A percentile compares a stretch with the other conserved stretches of the same genome.
These are phyloP conservation scores for Vimba vimba DNA, from an alignment of 2,113 vertebrate genomes.

Conservation along the genomic window DNA sequence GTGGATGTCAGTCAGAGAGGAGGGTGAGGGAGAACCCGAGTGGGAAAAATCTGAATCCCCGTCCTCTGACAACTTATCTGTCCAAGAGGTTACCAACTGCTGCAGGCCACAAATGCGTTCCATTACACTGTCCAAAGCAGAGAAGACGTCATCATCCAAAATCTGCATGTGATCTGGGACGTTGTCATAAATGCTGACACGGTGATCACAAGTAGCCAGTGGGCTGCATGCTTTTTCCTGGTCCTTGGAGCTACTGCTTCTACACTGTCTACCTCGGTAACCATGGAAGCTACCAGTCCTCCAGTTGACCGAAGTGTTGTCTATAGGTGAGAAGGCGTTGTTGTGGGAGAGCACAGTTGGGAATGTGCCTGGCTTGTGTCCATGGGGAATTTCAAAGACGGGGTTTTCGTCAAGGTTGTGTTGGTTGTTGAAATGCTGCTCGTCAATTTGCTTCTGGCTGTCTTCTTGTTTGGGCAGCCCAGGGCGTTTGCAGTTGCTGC, in stretches of 20 bases:
- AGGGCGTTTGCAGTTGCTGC: constrained; percentile 71
- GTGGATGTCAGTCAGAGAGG: constrained; percentile 74
- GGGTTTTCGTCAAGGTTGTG: constrained; percentile 59
- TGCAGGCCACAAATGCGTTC: constrained; percentile 82
- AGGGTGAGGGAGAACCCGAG: constrained; percentile 70
- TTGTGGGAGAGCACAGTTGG: constrained; percentile 78
- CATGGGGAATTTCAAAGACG: constrained; percentile 81
- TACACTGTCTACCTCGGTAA: constrained; percentile 65
- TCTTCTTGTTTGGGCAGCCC: neutral
- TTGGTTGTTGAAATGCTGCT: constrained; percentile 63
- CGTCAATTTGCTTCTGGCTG: constrained; percentile 1
- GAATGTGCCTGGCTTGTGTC: constrained; percentile 88
- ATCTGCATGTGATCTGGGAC: constrained; percentile 68
- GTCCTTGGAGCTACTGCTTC: constrained; percentile 63
- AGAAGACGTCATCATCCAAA: constrained; percentile 79
- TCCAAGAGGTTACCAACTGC: constrained; percentile 81
- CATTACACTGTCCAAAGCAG: constrained; percentile 82
- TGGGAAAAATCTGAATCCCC: constrained; percentile 75
- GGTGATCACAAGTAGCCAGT: constrained; percentile 60
- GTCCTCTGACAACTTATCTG: constrained; percentile 79
- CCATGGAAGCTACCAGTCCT: constrained; percentile 87
- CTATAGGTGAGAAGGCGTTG: constrained; percentile 54
- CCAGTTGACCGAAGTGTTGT: constrained; percentile 80
- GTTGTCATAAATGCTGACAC: constrained; percentile 87
- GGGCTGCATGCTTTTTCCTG: constrained; percentile 53